These are phyloP conservation scores for Tuta absoluta DNA, from an alignment of 2,888 invertebrate genomes.

Conservation along the genomic window DNA sequence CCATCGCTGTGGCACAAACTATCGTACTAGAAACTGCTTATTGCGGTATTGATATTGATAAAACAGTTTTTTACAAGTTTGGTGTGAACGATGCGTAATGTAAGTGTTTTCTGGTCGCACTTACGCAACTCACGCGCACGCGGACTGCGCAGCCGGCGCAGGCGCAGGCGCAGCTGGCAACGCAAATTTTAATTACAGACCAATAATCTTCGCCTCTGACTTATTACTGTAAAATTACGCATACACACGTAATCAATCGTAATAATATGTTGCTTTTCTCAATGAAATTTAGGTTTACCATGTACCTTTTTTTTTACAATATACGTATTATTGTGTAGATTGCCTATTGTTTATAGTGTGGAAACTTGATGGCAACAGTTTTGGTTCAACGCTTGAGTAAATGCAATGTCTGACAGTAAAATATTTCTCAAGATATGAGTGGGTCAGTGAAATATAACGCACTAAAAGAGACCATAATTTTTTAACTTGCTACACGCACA, in stretches of 20 bases:
- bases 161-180: not conserved
- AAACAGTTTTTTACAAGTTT: slow-evolving; percentile 1
- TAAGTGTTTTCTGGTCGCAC: not conserved
- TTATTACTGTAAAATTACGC: slow-evolving; percentile 10
- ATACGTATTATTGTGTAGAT: not conserved
- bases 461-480: not conserved
- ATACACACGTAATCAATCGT: not conserved
- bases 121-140: not conserved
- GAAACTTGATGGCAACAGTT: not conserved
- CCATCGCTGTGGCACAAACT: not conserved
- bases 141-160: not conserved
- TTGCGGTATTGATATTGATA: not conserved
- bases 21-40: not conserved
- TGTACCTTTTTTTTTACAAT: no score
- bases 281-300: not conserved
- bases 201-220: slow-evolving; percentile 35
- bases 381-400: not conserved
- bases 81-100: slow-evolving; percentile 6
- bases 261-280: not conserved
- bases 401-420: not conserved
- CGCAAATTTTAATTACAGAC: slow-evolving; percentile 29
- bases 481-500: no score
- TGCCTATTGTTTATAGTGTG: not conserved
- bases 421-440: slow-evolving; percentile 1
- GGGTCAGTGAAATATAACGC: not conserved